Percentiles rank a stretch among this genome's conserved stretches.
phyloP scores from a whole-genome alignment of 2,113 vertebrate species.

The Pantherophis guttatus region DNA sequence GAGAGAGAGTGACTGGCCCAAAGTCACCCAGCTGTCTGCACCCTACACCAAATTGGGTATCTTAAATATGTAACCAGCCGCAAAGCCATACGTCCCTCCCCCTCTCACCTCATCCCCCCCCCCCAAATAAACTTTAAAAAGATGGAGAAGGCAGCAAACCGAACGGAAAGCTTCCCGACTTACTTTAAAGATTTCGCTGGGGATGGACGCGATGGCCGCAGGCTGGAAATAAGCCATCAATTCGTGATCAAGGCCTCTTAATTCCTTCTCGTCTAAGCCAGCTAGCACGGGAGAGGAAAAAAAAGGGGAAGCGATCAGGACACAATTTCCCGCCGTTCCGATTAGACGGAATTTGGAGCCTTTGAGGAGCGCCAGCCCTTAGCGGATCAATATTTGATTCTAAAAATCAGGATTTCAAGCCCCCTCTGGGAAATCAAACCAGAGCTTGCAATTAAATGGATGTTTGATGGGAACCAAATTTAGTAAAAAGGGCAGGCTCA shows the following conservation, averaged over 20 bases:
- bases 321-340: background rate
- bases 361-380: background rate
- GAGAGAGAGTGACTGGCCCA: background rate
- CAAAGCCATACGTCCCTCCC: slow-evolving; percentile 8
- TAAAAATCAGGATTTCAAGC: background rate
- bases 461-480: background rate
- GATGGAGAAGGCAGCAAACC: slow-evolving; percentile 17
- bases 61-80: background rate
- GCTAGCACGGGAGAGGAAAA: slow-evolving; percentile 56
- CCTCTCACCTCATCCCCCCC: background rate
- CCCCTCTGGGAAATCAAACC: slow-evolving; percentile 17
- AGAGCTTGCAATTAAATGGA: background rate
- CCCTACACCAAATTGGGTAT: background rate
- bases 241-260: slow-evolving; percentile 65
- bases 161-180: slow-evolving; percentile 46
- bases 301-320: slow-evolving; percentile 9
- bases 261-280: slow-evolving; percentile 74
- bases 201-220: slow-evolving; percentile 68
- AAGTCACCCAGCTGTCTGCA: background rate
- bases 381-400: background rate
- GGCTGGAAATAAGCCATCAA: slow-evolving; percentile 78
- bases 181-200: slow-evolving; percentile 77
- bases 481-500: background rate
- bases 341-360: slow-evolving; percentile 17
- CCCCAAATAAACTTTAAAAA: background rate